Evolutionary conservation across 2,113 vertebrate genomes (phyloP).

Genomic region (Carlito syrichta): DNA sequence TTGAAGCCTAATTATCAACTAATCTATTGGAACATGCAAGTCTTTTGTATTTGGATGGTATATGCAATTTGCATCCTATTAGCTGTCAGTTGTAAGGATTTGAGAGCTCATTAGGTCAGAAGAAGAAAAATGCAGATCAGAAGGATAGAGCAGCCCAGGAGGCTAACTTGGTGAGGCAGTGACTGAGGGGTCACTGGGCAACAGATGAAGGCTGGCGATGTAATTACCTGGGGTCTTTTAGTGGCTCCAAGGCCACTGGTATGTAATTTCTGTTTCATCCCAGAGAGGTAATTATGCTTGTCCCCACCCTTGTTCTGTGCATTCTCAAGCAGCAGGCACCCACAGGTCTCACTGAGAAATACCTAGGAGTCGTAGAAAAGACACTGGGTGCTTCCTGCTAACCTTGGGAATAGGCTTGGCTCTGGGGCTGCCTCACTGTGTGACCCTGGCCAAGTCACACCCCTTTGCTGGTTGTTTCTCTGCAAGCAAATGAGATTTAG

Average conservation of each 20-base stretch:
- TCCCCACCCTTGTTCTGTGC: not conserved
- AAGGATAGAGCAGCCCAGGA: not conserved
- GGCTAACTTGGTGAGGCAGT: not conserved
- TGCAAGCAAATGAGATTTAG: not conserved
- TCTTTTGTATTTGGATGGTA: conserved; percentile 60
- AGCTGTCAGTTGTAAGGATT: conserved; percentile 54
- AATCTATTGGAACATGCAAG: conserved; percentile 71
- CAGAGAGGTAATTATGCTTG: not conserved
- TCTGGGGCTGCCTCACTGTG: not conserved
- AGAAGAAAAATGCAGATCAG: conserved; percentile 27
- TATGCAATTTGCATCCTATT: conserved; percentile 68
- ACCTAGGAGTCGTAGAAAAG: not conserved
- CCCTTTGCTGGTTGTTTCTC: not conserved
- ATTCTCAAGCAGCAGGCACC: not conserved
- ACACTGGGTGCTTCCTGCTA: not conserved
- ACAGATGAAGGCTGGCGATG: conserved; percentile 2
- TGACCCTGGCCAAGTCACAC: not conserved
- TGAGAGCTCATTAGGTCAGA: conserved; percentile 63
- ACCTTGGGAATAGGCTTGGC: not conserved
- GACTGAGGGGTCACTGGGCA: conserved; percentile 9
- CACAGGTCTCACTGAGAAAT: not conserved
- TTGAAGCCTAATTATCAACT: conserved; percentile 83
- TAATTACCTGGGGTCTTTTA: conserved; percentile 31
- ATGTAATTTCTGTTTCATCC: not conserved
- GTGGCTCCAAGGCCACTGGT: not conserved